Evolutionary conservation across 1,140 invertebrate species (phyloP).

Genomic region (Caenorhabditis latens): DNA sequence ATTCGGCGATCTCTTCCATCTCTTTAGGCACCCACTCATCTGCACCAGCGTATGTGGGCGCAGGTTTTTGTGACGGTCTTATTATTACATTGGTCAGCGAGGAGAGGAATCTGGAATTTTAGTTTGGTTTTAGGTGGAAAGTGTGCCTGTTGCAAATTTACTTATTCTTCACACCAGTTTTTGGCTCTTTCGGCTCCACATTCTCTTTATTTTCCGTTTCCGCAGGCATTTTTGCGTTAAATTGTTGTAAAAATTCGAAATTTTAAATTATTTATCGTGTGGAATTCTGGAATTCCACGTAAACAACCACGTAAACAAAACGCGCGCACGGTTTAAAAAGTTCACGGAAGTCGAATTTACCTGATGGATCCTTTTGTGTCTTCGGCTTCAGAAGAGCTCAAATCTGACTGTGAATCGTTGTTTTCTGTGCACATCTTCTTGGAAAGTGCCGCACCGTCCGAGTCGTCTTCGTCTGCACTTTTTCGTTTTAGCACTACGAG

Average conservation of each 20-base stretch:
- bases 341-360: neutral
- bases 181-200: neutral
- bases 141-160: neutral
- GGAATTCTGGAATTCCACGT: too few species aligned
- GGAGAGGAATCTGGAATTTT: conserved; percentile 25
- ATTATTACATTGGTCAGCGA: conserved; percentile 39
- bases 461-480: neutral
- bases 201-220: too few species aligned
- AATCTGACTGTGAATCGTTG: neutral
- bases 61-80: neutral
- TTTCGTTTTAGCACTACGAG: conserved; percentile 32
- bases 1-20: conserved; percentile 49
- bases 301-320: too few species aligned
- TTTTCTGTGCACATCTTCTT: neutral
- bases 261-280: too few species aligned
- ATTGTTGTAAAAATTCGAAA: too few species aligned
- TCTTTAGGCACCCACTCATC: conserved; percentile 55
- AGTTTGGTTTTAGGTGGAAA: neutral
- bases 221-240: too few species aligned
- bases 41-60: neutral
- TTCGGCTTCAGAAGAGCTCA: neutral
- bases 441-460: neutral
- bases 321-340: too few species aligned
- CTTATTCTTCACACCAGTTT: neutral
- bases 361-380: conserved; percentile 2